Evolutionary conservation across 2,888 invertebrate genomes (phyloP), one percentile per base, ranked within the genome.

Genomic region (Andrena minutula): DNA sequence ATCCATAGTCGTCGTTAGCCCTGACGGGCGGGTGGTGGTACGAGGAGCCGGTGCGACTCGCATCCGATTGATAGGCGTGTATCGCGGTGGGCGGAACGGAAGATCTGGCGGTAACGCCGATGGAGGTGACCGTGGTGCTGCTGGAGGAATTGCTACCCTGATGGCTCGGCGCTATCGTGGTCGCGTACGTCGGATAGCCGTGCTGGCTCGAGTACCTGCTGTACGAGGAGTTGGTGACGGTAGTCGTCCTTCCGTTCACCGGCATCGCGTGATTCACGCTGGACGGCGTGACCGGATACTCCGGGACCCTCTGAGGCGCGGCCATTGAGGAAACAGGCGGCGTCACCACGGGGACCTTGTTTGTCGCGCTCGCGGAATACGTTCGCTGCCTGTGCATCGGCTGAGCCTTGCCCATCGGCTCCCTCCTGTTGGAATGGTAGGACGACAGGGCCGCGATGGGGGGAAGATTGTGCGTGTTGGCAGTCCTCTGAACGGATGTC

Each of bases 381-480:
- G 68, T 79, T 68, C 90, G 88, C 58, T 89, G 90, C 58, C 91
- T 82, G 23, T 88, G 90, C 35, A 84, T 70, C 58, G 89, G 77
- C 58, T 91, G 91, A 26, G 90, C 85, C 49, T 91, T 91, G 26
- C 84, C 84, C 30, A 87, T 72, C 26, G 91, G 87, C 74, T 94
- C 94, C 58, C 85, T 92, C 86, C 94, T 92, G 89, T 92, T 94
- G 85, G 94, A 93, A 92, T 95, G 94, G 86, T 95, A 95, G 56
- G 94, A 93, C 35, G 95, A 94, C 26, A 95, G 90, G 0, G 94
- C 93, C n/a, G 94, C 95, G 58, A 95, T 95, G 1, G 95, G 95
- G 28, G 95, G 95, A 71, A 95, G 90, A 88, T 95, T 95, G 90
- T 95, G 95, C 64, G 94, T 94, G 28, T 93, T 94, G 41, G 87